Percentiles rank a stretch among this genome's conserved stretches.
These are phyloP conservation scores for Congeria kusceri DNA, from an alignment of 2,888 invertebrate species.

Conservation along the genomic window DNA sequence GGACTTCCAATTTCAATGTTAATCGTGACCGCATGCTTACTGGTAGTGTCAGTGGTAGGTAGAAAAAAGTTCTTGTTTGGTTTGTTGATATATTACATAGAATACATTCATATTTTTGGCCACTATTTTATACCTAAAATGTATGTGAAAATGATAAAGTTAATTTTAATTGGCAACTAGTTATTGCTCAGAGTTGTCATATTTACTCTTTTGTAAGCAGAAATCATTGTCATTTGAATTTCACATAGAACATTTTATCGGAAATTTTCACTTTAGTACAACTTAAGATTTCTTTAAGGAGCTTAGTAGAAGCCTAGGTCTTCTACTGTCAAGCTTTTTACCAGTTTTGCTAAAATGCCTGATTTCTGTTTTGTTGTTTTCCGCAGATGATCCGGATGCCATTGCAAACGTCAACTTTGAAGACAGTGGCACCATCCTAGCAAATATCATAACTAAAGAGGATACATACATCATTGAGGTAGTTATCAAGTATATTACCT, in stretches of 20 bases:
- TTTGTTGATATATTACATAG: too few species aligned
- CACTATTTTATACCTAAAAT: background rate
- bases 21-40: slow-evolving; percentile 41
- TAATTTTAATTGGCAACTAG: too few species aligned
- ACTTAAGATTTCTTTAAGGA: background rate
- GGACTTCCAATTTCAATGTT: slow-evolving; percentile 56
- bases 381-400: slow-evolving; percentile 66
- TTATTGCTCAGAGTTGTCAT: too few species aligned
- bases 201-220: too few species aligned
- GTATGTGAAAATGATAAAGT: too few species aligned
- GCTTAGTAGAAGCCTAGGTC: too few species aligned
- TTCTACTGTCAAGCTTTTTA: too few species aligned
- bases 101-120: background rate
- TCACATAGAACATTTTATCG: too few species aligned
- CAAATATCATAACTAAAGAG: slow-evolving; percentile 68
- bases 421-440: slow-evolving; percentile 71
- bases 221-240: too few species aligned
- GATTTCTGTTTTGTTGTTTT: background rate
- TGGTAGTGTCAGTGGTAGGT: slow-evolving; percentile 41
- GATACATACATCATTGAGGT: slow-evolving; percentile 77
- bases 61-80: too few species aligned
- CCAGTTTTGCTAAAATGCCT: background rate
- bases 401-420: slow-evolving; percentile 73
- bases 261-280: too few species aligned
- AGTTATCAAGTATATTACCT: background rate